Percentiles rank a stretch among this genome's conserved stretches.
phyloP scores from a whole-genome alignment of 2,113 vertebrate genomes.

The Mormyrus lacerda region DNA sequence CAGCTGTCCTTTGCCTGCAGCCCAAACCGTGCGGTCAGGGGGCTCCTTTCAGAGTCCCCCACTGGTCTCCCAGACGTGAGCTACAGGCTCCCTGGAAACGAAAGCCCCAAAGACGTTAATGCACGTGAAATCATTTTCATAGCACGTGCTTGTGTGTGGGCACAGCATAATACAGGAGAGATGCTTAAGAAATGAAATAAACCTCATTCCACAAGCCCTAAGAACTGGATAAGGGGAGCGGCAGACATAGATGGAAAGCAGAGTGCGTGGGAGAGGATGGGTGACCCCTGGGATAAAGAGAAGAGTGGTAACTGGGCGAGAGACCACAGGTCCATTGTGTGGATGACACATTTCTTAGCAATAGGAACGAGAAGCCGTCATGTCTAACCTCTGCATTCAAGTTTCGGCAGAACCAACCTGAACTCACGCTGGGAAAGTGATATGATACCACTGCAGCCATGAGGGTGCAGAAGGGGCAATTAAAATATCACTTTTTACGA shows the following conservation, averaged over 20 bases:
- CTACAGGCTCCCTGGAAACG: background rate
- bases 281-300: background rate
- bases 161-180: background rate
- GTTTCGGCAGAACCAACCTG: background rate
- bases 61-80: background rate
- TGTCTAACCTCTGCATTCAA: background rate
- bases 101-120: background rate
- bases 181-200: background rate
- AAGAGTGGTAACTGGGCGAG: background rate
- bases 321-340: background rate
- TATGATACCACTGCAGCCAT: background rate
- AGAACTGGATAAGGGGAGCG: background rate
- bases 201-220: background rate
- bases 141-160: background rate
- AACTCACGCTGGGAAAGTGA: background rate
- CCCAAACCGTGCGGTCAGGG: background rate
- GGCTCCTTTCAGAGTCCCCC: slow-evolving; percentile 1
- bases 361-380: background rate
- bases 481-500: background rate
- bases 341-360: background rate
- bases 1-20: slow-evolving; percentile 12
- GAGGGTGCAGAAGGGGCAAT: background rate
- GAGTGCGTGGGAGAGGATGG: background rate
- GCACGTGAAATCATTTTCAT: background rate
- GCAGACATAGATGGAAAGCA: background rate